phyloP scores from a whole-genome alignment of 2,797 vertebrate genomes.

The Coregonus suidteri region DNA sequence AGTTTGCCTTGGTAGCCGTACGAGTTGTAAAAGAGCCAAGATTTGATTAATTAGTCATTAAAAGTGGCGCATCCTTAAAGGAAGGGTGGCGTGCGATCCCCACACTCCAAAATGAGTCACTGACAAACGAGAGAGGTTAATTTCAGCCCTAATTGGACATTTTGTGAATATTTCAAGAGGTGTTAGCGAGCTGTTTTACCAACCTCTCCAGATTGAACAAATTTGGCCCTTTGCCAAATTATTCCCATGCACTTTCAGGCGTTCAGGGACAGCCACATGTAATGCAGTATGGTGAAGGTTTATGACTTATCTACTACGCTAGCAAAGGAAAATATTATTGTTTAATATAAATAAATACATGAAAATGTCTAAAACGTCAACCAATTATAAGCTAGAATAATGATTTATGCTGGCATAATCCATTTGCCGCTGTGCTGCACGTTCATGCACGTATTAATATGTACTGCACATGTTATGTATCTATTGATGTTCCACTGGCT shows the following conservation, averaged over 20 bases:
- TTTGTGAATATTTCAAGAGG: conserved; percentile 48
- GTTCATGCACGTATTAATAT: too few species aligned
- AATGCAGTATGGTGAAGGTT: not conserved
- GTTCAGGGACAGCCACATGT: not conserved
- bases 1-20: conserved; percentile 40
- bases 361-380: not conserved
- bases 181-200: conserved; percentile 17
- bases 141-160: conserved; percentile 42
- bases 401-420: not conserved
- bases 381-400: not conserved
- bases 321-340: not conserved
- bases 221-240: conserved; percentile 20
- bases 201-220: conserved; percentile 36
- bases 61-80: conserved; percentile 35
- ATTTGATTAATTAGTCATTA: conserved; percentile 59
- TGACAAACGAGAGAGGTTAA: conserved; percentile 46
- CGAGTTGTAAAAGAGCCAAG: conserved; percentile 32
- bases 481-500: too few species aligned
- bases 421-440: too few species aligned
- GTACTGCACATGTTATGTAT: too few species aligned
- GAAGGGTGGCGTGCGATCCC: not conserved
- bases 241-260: not conserved
- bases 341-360: not conserved
- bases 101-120: conserved; percentile 27
- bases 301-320: not conserved